Conservation (phyloP, 37 sponge, comb jelly and placozoan genomes). For the Halichondria panicea region DNA sequence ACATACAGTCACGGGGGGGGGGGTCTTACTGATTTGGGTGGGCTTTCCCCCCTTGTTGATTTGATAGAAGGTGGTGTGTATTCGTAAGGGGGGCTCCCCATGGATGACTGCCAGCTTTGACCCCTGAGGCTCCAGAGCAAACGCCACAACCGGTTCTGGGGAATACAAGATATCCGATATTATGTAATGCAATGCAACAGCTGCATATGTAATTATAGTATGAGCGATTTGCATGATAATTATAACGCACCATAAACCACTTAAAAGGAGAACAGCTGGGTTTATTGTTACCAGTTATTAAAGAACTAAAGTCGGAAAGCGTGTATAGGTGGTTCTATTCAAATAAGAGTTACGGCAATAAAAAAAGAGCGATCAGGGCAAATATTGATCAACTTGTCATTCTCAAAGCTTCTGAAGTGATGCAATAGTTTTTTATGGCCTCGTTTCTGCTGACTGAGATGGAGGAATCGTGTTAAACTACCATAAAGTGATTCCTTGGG, state of each 20-base stretch:
- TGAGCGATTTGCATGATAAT: neutral
- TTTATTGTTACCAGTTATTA: too few relatives aligned
- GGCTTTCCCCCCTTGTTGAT: conserved; percentile 56
- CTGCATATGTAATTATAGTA: neutral
- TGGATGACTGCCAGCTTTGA: conserved; percentile 87
- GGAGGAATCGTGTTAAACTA: too few relatives aligned
- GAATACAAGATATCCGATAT: neutral
- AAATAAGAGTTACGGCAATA: too few relatives aligned
- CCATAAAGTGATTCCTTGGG: too few relatives aligned
- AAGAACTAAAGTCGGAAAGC: too few relatives aligned
- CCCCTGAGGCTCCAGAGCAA: conserved; percentile 89
- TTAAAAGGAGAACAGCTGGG: too few relatives aligned
- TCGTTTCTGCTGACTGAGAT: too few relatives aligned
- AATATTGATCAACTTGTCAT: too few relatives aligned
- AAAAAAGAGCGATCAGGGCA: too few relatives aligned
- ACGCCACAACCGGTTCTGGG: conserved; percentile 67
- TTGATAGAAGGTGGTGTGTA: conserved; percentile 70
- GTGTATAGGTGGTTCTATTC: too few relatives aligned
- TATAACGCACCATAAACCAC: neutral
- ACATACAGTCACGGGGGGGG: neutral
- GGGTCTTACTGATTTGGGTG: conserved; percentile 57
- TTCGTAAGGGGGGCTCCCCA: conserved; percentile 75
- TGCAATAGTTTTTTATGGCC: too few relatives aligned
- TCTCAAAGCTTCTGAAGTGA: too few relatives aligned
- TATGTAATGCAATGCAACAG: neutral